Evolutionary conservation across 2,888 invertebrate genomes (phyloP).

Genomic region (Dermolepida albohirtum): DNA sequence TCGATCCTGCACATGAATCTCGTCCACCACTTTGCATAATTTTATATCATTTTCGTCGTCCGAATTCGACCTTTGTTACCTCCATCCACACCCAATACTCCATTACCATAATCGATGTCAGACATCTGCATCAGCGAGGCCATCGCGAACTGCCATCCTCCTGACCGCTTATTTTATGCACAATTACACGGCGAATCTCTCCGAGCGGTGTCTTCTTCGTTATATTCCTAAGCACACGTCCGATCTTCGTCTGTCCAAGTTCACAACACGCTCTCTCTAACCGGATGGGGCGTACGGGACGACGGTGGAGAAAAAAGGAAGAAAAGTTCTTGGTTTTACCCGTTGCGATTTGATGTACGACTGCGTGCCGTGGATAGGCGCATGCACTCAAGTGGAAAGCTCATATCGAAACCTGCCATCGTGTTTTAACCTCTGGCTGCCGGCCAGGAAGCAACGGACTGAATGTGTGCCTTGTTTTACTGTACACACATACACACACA

Average conservation of each 20-base stretch:
- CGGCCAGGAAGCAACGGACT: conserved; percentile 51
- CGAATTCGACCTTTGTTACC: neutral
- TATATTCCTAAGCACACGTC: conserved; percentile 1
- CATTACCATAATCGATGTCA: conserved; percentile 31
- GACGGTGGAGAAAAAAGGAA: conserved; percentile 11
- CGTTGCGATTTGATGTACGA: conserved; percentile 43
- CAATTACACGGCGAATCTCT: conserved; percentile 17
- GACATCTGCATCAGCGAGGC: conserved; percentile 31
- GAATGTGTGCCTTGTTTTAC: conserved; percentile 5
- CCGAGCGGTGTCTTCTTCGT: conserved; percentile 5
- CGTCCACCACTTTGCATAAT: neutral
- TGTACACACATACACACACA: neutral
- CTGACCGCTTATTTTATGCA: conserved; percentile 25
- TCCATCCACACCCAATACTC: conserved; percentile 2
- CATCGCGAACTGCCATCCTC: conserved; percentile 18
- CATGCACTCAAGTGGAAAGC: conserved; percentile 47
- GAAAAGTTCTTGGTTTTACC: conserved; percentile 33
- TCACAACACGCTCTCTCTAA: no score
- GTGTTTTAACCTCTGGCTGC: conserved; percentile 48
- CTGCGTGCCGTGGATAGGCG: conserved; percentile 43
- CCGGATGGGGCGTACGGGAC: neutral
- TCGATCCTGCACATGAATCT: no score
- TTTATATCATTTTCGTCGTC: conserved; percentile 12
- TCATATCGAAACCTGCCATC: conserved; percentile 50
- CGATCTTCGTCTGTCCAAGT: conserved; percentile 4